Evolutionary conservation across 2,797 vertebrate genomes (phyloP).

Genomic region (Takifugu rubripes): DNA sequence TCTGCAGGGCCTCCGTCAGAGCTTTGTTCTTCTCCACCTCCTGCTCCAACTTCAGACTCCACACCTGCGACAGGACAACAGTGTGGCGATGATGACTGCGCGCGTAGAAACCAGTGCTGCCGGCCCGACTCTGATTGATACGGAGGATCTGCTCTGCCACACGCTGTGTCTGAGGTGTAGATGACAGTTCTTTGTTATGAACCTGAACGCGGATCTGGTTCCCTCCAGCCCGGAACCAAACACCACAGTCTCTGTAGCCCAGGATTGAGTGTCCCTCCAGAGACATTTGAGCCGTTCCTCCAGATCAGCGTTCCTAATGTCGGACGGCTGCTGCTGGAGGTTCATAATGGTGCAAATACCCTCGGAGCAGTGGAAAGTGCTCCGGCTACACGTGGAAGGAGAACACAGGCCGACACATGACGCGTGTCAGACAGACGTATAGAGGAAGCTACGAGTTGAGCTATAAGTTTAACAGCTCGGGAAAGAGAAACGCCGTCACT

Average conservation of each 20-base stretch:
- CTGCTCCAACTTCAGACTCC: conserved; percentile 87
- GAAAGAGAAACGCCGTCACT: too few species aligned
- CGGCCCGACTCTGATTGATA: conserved; percentile 10
- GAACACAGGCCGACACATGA: too few species aligned
- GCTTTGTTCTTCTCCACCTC: conserved; percentile 91
- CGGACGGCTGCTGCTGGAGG: conserved; percentile 7
- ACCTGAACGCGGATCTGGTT: conserved; percentile 55
- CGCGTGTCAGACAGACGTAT: too few species aligned
- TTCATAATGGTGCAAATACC: neutral
- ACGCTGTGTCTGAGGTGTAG: conserved; percentile 27
- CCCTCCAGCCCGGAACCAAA: conserved; percentile 63
- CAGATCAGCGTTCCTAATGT: conserved; percentile 55
- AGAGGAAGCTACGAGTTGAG: too few species aligned
- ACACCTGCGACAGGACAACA: conserved; percentile 74
- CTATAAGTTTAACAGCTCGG: too few species aligned
- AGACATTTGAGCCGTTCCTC: conserved; percentile 63
- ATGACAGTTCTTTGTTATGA: conserved; percentile 52
- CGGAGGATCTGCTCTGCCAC: conserved; percentile 11
- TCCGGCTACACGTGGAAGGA: too few species aligned
- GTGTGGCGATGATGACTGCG: too few species aligned
- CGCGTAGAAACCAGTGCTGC: neutral
- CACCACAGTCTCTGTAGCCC: conserved; percentile 54
- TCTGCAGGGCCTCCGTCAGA: conserved; percentile 88
- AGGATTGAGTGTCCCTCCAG: conserved; percentile 60
- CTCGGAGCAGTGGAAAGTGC: neutral